These are phyloP conservation scores for Leptobrachium leishanense DNA, from an alignment of 2,113 vertebrate genomes.

Conservation along the genomic window DNA sequence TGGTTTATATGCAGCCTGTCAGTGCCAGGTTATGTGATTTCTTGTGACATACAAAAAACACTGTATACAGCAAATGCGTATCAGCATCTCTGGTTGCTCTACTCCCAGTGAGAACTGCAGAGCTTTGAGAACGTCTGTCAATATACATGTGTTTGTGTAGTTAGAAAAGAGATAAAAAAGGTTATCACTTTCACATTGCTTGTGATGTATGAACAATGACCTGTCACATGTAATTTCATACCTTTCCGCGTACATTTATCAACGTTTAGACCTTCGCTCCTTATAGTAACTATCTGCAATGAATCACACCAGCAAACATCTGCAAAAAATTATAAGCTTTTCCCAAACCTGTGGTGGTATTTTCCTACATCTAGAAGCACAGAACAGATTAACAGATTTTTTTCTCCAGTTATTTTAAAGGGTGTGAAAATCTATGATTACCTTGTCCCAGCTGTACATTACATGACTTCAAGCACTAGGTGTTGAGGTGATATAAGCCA, in stretches of 20 bases:
- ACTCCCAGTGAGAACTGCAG: neutral
- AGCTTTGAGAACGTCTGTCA: neutral
- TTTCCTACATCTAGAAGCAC: slow-evolving; percentile 49
- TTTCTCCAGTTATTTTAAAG: slow-evolving; percentile 40
- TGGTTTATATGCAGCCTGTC: slow-evolving; percentile 38
- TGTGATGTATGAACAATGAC: neutral
- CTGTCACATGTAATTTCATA: neutral
- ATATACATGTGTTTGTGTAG: neutral
- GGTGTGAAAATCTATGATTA: slow-evolving; percentile 48
- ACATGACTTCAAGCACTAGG: slow-evolving; percentile 44
- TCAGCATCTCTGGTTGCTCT: slow-evolving; percentile 16
- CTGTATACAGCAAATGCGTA: slow-evolving; percentile 8
- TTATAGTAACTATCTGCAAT: slow-evolving; percentile 10
- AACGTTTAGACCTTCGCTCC: neutral
- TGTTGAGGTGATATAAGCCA: slow-evolving; percentile 48
- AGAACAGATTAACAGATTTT: slow-evolving; percentile 46
- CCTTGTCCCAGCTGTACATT: slow-evolving; percentile 47
- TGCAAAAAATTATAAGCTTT: slow-evolving; percentile 43
- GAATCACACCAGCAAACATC: slow-evolving; percentile 38
- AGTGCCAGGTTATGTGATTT: slow-evolving; percentile 42
- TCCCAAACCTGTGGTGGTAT: slow-evolving; percentile 40
- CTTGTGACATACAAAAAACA: slow-evolving; percentile 30
- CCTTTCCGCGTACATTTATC: neutral
- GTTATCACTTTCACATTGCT: slow-evolving; percentile 3
- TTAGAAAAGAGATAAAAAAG: neutral